A percentile compares a stretch with the other conserved stretches of the same genome.
Conservation (phyloP, 2,888 invertebrate species). For the Aleiodes testaceus region DNA sequence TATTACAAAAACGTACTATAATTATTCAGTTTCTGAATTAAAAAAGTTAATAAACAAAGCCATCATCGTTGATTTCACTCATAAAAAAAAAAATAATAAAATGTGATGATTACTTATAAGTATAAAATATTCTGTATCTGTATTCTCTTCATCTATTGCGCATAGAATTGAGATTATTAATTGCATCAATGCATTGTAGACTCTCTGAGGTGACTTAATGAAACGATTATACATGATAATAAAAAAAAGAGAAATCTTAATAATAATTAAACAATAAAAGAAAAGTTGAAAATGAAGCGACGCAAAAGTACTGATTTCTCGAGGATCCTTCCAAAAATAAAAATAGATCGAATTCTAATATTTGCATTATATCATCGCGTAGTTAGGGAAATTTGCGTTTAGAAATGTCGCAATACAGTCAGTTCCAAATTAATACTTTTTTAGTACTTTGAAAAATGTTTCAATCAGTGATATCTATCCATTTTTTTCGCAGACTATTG, state of each 20-base stretch:
- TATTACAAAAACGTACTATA: conserved; percentile 14
- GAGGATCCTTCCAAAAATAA: neutral
- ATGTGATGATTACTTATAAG: conserved; percentile 57
- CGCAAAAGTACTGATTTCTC: neutral
- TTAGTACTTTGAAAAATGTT: too few species aligned
- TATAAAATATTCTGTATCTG: conserved; percentile 42
- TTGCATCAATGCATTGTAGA: conserved; percentile 46
- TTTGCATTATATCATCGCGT: neutral
- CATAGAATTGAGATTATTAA: conserved; percentile 46
- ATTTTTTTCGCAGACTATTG: too few species aligned
- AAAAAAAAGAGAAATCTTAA: neutral
- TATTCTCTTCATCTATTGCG: conserved; percentile 39
- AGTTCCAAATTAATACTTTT: too few species aligned
- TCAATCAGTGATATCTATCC: too few species aligned
- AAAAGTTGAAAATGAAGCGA: conserved; percentile 1
- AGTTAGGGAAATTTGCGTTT: too few species aligned
- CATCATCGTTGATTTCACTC: conserved; percentile 48
- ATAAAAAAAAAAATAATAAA: too few species aligned
- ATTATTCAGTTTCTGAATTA: conserved; percentile 38
- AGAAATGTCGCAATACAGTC: too few species aligned
- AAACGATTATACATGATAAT: conserved; percentile 44
- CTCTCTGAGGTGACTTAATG: conserved; percentile 48
- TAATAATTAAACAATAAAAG: conserved; percentile 3
- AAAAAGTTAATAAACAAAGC: conserved; percentile 41
- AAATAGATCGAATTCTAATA: neutral